Conservation (phyloP, 2,888 invertebrate species). For the Eledona agricola region DNA sequence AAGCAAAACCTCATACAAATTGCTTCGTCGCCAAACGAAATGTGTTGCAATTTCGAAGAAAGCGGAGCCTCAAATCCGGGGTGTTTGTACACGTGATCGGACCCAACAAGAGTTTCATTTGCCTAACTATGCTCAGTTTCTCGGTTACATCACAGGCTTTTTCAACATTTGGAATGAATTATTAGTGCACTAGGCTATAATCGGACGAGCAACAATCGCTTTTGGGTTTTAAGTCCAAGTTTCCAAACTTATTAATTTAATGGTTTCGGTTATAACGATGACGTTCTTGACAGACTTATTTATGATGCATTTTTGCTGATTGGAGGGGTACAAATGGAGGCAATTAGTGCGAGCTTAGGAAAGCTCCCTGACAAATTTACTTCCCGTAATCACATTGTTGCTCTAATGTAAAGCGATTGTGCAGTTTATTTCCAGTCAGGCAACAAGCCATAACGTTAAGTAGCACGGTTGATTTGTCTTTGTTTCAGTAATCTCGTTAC, state of each 20-base stretch:
- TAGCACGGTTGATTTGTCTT: slow-evolving; percentile 21
- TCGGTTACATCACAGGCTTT: slow-evolving; percentile 27
- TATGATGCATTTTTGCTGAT: background rate
- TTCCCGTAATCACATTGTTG: slow-evolving; percentile 9
- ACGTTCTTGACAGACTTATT: no score
- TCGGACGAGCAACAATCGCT: no score
- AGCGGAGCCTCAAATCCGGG: slow-evolving; percentile 24
- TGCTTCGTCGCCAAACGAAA: slow-evolving; percentile 24
- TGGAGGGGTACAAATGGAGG: slow-evolving; percentile 5
- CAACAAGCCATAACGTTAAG: slow-evolving; percentile 25
- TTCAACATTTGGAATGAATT: slow-evolving; percentile 34
- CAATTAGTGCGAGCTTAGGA: no score
- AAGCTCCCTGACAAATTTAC: slow-evolving; percentile 12
- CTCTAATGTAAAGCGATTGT: slow-evolving; percentile 14
- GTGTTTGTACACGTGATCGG: slow-evolving; percentile 30
- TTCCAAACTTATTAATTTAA: no score
- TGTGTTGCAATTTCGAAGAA: slow-evolving; percentile 31
- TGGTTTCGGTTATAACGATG: no score
- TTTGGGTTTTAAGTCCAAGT: no score
- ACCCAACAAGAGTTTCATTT: slow-evolving; percentile 36
- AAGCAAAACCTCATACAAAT: slow-evolving; percentile 23
- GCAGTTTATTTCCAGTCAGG: slow-evolving; percentile 17
- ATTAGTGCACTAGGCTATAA: no score
- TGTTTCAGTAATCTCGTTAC: slow-evolving; percentile 26
- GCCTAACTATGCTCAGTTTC: slow-evolving; percentile 34